Base-by-base conservation (phyloP, 2,888 invertebrate genomes). In the Macropis europaea region DNA sequence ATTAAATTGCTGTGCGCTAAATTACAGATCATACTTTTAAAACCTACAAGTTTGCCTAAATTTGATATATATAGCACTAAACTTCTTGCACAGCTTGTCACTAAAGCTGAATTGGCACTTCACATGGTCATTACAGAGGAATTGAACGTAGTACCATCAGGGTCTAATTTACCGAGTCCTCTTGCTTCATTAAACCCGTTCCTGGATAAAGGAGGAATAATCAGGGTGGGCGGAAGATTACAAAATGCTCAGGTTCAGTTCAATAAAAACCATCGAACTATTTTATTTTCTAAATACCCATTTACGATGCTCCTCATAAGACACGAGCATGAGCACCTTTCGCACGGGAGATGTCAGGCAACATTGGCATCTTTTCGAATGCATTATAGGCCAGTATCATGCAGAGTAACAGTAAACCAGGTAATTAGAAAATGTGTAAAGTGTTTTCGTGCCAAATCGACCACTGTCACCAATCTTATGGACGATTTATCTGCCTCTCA, bases 61-160 rank as follows among this genome's bases (percentile, higher is more conserved):
- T 17, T 66, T 7, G 59, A 66, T 13, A n/a, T 59, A 4, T 57
- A 52, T 6, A 38, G 38, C 1, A 52, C 52, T 0, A 1, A 17
- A 0, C 6, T 64, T 1, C 3, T 64, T 11, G 6, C 24, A 2
- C 24, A 42, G 1, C 15, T 56, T 5, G 13, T 3, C 5, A 24
- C 42, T 6, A 7, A 42, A 13, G 13, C 30, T 0, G 0, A 19
- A 2, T 7, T 15, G 13, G 34, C 56, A 0, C 24, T 56, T 6
- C 9, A 32, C 1, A 2, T 15, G 1, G 3, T 19, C 0, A 3
- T 54, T 0, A 5, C 32, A 32, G 11, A 11, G 5, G 32, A 32
- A 32, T 32, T 7, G 6, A 11, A 11, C 32, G 11, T 11, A 5
- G 6, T 32, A 32, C 32, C 5, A 32, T 32, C 32, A 32, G 11